These are phyloP conservation scores for Nomia melanderi DNA, from an alignment of 1,140 invertebrate genomes.

Conservation along the genomic window DNA sequence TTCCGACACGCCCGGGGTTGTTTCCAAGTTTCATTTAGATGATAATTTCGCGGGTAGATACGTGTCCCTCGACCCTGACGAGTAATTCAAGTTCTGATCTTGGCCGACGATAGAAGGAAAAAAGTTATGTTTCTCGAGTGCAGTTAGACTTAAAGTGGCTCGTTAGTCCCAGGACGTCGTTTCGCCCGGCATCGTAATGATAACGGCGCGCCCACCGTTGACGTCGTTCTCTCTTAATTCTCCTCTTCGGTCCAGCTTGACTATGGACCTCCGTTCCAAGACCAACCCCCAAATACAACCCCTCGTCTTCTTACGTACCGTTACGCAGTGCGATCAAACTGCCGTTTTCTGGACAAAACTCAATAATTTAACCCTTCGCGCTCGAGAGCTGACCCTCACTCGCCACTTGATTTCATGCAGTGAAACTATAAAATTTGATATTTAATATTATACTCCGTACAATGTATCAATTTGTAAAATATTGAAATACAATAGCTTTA, in stretches of 20 bases:
- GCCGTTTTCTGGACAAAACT: no score
- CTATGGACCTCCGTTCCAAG: neutral
- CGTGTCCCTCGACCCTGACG: neutral
- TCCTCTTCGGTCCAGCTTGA: conserved; percentile 22
- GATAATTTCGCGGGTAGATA: neutral
- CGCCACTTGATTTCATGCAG: no score
- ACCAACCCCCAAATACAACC: no score
- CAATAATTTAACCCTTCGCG: no score
- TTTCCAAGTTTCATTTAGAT: conserved; percentile 42
- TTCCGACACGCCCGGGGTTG: no score
- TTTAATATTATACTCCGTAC: no score
- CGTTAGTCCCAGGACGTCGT: conserved; percentile 42
- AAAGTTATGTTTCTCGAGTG: conserved; percentile 35
- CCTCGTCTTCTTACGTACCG: neutral
- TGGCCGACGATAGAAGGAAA: conserved; percentile 26
- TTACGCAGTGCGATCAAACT: no score
- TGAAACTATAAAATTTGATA: no score
- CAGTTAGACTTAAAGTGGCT: conserved; percentile 51
- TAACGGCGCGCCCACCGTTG: conserved; percentile 34
- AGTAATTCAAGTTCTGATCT: conserved; percentile 29
- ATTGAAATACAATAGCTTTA: no score
- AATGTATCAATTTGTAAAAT: no score
- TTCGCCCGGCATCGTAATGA: conserved; percentile 37
- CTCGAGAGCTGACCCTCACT: no score
- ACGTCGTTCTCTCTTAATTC: conserved; percentile 40